Evolutionary conservation across 2,113 vertebrate genomes (phyloP).

Genomic region (Coryphaenoides rupestris): DNA sequence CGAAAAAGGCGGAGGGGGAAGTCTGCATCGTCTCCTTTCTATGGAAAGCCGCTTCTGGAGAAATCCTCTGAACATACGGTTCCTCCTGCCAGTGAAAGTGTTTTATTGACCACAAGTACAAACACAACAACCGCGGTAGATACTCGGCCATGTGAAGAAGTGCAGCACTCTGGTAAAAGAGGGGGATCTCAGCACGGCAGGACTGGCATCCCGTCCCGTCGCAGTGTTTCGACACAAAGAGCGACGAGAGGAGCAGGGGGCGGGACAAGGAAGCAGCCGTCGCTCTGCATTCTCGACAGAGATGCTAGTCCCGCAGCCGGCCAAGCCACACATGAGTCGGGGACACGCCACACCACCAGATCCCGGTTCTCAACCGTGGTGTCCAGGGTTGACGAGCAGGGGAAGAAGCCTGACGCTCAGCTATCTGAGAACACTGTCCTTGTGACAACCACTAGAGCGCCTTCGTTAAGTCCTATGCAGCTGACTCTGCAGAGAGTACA

Average conservation of each 20-base stretch:
- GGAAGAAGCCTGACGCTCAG: conserved; percentile 1
- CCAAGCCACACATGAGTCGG: conserved; percentile 11
- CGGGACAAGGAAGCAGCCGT: conserved; percentile 32
- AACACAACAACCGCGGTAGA: too few relatives aligned
- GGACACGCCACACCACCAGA: conserved; percentile 28
- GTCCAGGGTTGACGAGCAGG: neutral
- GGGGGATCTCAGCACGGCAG: conserved; percentile 22
- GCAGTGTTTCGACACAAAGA: conserved; percentile 17
- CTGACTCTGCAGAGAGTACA: conserved; percentile 43
- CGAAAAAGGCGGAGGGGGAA: conserved; percentile 50
- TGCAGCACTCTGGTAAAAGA: conserved; percentile 15
- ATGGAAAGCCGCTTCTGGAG: conserved; percentile 12
- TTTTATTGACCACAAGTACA: conserved; percentile 9
- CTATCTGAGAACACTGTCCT: neutral
- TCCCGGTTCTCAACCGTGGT: neutral
- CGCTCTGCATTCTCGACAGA: neutral
- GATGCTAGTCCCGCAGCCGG: conserved; percentile 2
- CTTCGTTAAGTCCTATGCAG: conserved; percentile 36
- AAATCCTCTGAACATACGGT: conserved; percentile 20
- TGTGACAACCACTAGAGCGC: conserved; percentile 21
- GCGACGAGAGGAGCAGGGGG: conserved; percentile 26
- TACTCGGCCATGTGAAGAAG: neutral
- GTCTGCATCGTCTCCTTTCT: conserved; percentile 7
- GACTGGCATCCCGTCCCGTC: neutral
- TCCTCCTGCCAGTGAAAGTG: too few relatives aligned